phyloP scores from a whole-genome alignment of 2,888 invertebrate genomes.

The Phengaris arion region DNA sequence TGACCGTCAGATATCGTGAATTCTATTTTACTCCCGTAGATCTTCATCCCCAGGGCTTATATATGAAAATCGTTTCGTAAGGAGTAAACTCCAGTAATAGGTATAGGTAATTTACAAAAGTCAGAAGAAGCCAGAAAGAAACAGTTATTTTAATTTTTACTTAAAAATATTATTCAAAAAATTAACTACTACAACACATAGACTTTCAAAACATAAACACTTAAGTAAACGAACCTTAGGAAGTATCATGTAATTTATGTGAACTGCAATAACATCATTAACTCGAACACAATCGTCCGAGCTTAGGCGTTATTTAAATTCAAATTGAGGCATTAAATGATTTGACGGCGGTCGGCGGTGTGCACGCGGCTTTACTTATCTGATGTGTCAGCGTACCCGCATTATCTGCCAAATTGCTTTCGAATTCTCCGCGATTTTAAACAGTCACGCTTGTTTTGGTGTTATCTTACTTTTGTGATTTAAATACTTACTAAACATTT shows the following conservation, averaged over 20 bases:
- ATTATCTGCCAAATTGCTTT: conserved; percentile 27
- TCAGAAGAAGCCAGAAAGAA: no score
- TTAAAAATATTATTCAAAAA: no score
- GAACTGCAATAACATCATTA: conserved; percentile 40
- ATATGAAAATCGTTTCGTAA: no score
- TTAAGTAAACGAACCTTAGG: neutral
- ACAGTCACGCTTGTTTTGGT: conserved; percentile 27
- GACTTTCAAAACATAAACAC: neutral
- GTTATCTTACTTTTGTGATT: conserved; percentile 2
- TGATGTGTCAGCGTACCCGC: conserved; percentile 36
- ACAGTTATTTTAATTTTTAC: no score
- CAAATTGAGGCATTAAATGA: conserved; percentile 74
- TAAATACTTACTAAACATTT: neutral
- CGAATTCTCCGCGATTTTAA: conserved; percentile 23
- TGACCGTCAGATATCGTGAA: no score
- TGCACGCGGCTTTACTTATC: conserved; percentile 52
- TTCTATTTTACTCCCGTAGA: no score
- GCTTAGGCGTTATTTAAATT: conserved; percentile 77
- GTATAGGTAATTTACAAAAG: neutral
- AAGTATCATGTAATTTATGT: conserved; percentile 16
- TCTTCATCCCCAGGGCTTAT: no score
- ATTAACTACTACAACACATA: no score
- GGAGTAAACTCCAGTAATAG: no score
- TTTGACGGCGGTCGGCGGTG: conserved; percentile 41
- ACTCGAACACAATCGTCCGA: conserved; percentile 45